Conservation (phyloP, 1,140 invertebrate species). For the Littorina saxatilis region DNA sequence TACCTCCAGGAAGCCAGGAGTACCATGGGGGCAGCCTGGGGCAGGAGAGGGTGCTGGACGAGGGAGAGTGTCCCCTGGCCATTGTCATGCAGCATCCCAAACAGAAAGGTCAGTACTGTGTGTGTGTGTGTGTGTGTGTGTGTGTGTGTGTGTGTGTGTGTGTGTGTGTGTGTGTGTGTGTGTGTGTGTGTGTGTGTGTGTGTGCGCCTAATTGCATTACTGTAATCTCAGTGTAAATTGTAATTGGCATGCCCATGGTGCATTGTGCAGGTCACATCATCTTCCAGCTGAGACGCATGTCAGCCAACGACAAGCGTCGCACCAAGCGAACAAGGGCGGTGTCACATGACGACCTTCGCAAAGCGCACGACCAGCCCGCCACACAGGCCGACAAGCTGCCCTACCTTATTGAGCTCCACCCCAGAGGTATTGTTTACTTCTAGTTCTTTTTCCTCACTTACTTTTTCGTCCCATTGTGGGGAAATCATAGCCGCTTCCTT, state of each 20-base stretch:
- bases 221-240: no score
- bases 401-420: slow-evolving; percentile 72
- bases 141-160: slow-evolving; percentile 2
- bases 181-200: slow-evolving; percentile 5
- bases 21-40: slow-evolving; percentile 76
- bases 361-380: slow-evolving; percentile 48
- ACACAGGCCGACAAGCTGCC: slow-evolving; percentile 66
- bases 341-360: slow-evolving; percentile 65
- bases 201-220: no score
- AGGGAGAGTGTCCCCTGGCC: slow-evolving; percentile 96
- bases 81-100: slow-evolving; percentile 80
- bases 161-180: slow-evolving; percentile 4
- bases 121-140: neutral
- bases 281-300: slow-evolving; percentile 68
- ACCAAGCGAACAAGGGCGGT: slow-evolving; percentile 62
- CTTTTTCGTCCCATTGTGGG: no score
- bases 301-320: slow-evolving; percentile 62
- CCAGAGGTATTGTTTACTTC: slow-evolving; percentile 55
- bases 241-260: no score
- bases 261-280: slow-evolving; percentile 68
- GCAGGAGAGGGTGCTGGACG: slow-evolving; percentile 94
- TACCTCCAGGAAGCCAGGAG: slow-evolving; percentile 74
- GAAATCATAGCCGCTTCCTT: no score
- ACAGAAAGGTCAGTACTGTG: slow-evolving; percentile 78
- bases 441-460: no score